Conservation (phyloP, 1,140 invertebrate species). For the Ceratina japonica region DNA sequence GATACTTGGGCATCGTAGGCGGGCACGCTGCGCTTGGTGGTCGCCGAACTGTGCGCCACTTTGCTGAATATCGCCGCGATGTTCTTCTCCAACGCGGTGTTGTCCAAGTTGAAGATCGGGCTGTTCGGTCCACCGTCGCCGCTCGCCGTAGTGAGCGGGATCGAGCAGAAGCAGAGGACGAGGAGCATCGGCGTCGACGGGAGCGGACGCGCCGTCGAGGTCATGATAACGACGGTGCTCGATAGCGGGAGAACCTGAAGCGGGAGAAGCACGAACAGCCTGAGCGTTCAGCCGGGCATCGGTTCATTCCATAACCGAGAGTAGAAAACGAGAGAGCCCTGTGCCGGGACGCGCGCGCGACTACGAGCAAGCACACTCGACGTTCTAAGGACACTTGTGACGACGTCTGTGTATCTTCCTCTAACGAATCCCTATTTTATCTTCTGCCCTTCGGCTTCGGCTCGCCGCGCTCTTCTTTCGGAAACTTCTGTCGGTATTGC, state of each 20-base stretch:
- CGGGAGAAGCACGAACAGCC: constrained; percentile 26
- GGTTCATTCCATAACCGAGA: constrained; percentile 62
- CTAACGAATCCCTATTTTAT: constrained; percentile 14
- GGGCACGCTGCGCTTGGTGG: constrained; percentile 84
- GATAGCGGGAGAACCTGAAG: constrained; percentile 25
- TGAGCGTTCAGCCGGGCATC: constrained; percentile 38
- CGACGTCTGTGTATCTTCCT: constrained; percentile 23
- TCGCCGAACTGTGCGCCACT: constrained; percentile 83
- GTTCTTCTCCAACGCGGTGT: constrained; percentile 81
- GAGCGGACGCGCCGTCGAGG: constrained; percentile 44
- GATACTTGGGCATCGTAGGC: constrained; percentile 82
- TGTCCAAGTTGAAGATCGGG: constrained; percentile 74
- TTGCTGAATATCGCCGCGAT: constrained; percentile 85
- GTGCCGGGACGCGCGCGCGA: background rate
- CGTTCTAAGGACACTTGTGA: constrained; percentile 55
- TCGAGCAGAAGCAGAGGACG: constrained; percentile 26
- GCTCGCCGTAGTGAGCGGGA: constrained; percentile 34
- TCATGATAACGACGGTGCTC: constrained; percentile 47
- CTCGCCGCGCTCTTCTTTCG: background rate
- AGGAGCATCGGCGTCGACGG: constrained; percentile 24
- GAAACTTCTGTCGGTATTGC: background rate
- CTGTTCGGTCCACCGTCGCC: constrained; percentile 74
- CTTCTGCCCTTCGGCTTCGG: background rate
- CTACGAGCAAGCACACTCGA: background rate
- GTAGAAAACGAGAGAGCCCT: constrained; percentile 8